Evolutionary conservation across 2,113 vertebrate genomes (phyloP).

Genomic region (Thermophis baileyi): DNA sequence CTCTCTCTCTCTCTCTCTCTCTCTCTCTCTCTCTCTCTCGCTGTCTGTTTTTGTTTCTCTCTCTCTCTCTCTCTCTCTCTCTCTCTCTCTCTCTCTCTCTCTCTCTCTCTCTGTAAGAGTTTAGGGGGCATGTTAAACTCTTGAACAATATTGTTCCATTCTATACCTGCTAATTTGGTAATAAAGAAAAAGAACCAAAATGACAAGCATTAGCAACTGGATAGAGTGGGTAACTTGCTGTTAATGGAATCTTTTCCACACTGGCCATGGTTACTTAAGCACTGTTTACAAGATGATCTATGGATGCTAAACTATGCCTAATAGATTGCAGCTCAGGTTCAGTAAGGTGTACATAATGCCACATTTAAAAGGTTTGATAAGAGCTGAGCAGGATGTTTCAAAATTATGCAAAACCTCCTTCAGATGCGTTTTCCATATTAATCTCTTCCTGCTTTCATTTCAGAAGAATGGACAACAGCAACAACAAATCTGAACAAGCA

Average conservation of each 20-base stretch:
- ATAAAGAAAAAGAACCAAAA: background rate
- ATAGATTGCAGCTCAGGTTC: slow-evolving; percentile 23
- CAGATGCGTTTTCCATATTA: slow-evolving; percentile 36
- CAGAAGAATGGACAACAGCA: slow-evolving; percentile 56
- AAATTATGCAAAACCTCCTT: slow-evolving; percentile 43
- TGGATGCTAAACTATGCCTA: background rate
- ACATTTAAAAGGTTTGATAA: slow-evolving; percentile 52
- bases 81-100: too few species aligned
- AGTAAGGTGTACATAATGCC: slow-evolving; percentile 40
- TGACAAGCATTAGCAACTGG: background rate
- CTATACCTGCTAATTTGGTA: background rate
- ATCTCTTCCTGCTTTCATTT: slow-evolving; percentile 47
- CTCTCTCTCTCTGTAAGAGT: background rate
- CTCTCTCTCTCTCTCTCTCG: too few species aligned
- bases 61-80: too few species aligned
- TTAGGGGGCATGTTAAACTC: background rate
- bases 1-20: too few species aligned
- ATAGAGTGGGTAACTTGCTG: background rate
- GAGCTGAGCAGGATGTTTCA: slow-evolving; percentile 51
- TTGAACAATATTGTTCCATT: background rate
- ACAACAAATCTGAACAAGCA: background rate
- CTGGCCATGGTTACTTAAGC: rapidly evolving
- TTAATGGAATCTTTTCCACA: background rate
- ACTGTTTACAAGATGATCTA: background rate
- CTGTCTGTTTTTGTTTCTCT: too few species aligned